phyloP scores from a whole-genome alignment of 2,888 invertebrate species.

The Agriotes lineatus region DNA sequence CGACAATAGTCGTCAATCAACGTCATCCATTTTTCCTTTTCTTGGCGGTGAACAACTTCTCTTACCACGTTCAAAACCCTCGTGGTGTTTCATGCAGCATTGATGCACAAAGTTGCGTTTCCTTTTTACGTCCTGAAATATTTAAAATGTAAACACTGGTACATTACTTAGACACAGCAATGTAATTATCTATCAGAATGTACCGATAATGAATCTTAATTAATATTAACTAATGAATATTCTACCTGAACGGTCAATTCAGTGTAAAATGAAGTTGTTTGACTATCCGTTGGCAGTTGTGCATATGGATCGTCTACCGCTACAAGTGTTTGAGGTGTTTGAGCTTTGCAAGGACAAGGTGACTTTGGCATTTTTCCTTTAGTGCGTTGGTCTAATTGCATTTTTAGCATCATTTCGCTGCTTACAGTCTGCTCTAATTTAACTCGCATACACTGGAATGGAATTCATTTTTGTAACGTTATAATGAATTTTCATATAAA shows the following conservation, averaged over 20 bases:
- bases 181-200: no score
- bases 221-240: not conserved
- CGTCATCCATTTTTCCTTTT: not conserved
- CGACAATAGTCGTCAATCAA: constrained; percentile 10
- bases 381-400: constrained; percentile 41
- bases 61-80: not conserved
- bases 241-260: constrained; percentile 42
- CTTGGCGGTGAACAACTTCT: not conserved
- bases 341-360: not conserved
- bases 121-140: constrained; percentile 16
- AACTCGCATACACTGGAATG: constrained; percentile 40
- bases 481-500: no score
- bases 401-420: constrained; percentile 44
- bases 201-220: no score
- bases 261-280: constrained; percentile 40
- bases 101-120: constrained; percentile 26
- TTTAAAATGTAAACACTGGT: no score
- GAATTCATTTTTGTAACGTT: not conserved
- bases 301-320: not conserved
- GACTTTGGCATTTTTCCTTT: not conserved
- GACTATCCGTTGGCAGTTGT: not conserved
- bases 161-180: no score
- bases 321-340: not conserved
- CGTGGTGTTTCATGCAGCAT: constrained; percentile 12
- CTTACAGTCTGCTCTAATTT: constrained; percentile 45